Conservation (phyloP, 2,888 invertebrate species). For the Thymelicus lineola region DNA sequence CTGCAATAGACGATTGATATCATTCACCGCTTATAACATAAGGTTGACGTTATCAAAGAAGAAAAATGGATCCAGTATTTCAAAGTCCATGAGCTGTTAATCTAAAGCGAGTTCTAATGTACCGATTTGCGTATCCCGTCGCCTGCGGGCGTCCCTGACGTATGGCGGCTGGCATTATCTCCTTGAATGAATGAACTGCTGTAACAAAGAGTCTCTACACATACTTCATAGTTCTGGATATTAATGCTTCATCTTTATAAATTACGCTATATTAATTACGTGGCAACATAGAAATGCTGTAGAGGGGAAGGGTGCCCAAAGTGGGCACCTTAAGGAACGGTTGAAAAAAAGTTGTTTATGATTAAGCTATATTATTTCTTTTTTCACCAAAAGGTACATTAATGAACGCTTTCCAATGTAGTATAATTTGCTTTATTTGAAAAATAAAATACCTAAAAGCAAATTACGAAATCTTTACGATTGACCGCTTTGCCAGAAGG, state of each 20-base stretch:
- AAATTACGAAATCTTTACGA: too few relatives aligned
- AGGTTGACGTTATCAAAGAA: constrained; percentile 18
- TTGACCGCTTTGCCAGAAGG: too few relatives aligned
- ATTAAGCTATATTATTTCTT: too few relatives aligned
- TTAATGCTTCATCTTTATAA: neutral
- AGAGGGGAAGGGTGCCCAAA: too few relatives aligned
- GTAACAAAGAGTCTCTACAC: neutral
- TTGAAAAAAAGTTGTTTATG: too few relatives aligned
- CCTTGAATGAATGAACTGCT: constrained; percentile 4
- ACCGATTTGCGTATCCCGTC: constrained; percentile 18
- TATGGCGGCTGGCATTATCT: constrained; percentile 12
- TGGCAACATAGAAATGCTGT: too few relatives aligned
- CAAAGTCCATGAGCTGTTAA: constrained; percentile 12
- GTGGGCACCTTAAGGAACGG: too few relatives aligned
- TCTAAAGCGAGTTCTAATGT: constrained; percentile 26
- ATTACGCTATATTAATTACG: too few relatives aligned
- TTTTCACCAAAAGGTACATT: too few relatives aligned
- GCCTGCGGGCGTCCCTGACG: constrained; percentile 5
- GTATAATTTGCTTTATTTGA: too few relatives aligned
- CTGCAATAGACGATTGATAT: neutral
- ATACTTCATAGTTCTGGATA: neutral
- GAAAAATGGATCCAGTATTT: constrained; percentile 10
- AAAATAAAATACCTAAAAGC: too few relatives aligned
- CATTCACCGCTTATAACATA: neutral
- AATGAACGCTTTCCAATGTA: too few relatives aligned